These are phyloP conservation scores for Sphaeramia orbicularis DNA, from an alignment of 2,797 vertebrate genomes.

Conservation along the genomic window DNA sequence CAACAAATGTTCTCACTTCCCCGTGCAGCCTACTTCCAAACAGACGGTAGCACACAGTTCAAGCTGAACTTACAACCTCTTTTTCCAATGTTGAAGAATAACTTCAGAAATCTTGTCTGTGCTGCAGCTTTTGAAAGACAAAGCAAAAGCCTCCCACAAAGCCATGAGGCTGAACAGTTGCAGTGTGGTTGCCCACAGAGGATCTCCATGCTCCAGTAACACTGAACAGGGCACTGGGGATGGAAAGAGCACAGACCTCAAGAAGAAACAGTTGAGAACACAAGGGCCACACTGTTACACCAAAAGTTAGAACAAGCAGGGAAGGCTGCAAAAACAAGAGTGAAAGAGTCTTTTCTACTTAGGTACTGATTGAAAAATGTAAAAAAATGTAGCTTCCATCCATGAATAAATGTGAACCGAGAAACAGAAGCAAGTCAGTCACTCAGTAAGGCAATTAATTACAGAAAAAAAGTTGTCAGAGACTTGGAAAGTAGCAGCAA, in stretches of 20 bases:
- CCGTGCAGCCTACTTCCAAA: neutral
- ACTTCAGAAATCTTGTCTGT: neutral
- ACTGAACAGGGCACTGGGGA: slow-evolving; percentile 38
- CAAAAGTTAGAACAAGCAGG: slow-evolving; percentile 52
- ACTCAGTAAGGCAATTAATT: slow-evolving; percentile 30
- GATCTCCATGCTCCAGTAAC: slow-evolving; percentile 55
- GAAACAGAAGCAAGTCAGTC: slow-evolving; percentile 3
- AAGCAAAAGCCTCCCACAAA: slow-evolving; percentile 11
- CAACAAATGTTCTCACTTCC: neutral
- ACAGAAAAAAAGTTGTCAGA: slow-evolving; percentile 2
- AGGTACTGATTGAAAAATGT: slow-evolving; percentile 25
- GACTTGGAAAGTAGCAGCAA: slow-evolving; percentile 15
- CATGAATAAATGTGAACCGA: slow-evolving; percentile 5
- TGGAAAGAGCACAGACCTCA: slow-evolving; percentile 61
- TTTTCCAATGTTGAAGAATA: neutral
- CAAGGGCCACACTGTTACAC: slow-evolving; percentile 60
- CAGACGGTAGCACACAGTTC: neutral
- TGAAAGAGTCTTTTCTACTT: slow-evolving; percentile 26
- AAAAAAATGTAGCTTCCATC: slow-evolving; percentile 21
- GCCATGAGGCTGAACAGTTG: slow-evolving; percentile 20
- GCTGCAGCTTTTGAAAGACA: neutral
- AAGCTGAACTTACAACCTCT: too few relatives aligned
- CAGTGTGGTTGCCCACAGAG: slow-evolving; percentile 21
- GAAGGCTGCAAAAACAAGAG: slow-evolving; percentile 48
- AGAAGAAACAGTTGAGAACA: slow-evolving; percentile 59